These are phyloP conservation scores for Chrysocyon brachyurus DNA, from an alignment of 2,797 vertebrate genomes.

Conservation along the genomic window DNA sequence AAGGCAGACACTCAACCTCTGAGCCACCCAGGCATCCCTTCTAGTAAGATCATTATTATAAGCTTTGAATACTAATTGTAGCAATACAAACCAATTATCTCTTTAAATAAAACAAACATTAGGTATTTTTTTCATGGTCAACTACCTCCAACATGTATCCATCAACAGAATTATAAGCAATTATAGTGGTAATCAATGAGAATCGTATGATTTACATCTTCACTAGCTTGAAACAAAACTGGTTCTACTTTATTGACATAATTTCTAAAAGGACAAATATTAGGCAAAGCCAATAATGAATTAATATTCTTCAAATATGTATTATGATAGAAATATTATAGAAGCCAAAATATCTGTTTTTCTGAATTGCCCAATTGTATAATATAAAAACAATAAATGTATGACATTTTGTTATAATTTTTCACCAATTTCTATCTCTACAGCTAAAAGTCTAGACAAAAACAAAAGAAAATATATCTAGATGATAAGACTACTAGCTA, in stretches of 20 bases:
- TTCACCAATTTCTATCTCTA: slow-evolving; percentile 31
- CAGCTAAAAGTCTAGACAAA: slow-evolving; percentile 34
- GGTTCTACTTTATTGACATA: slow-evolving; percentile 18
- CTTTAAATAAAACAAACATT: slow-evolving; percentile 36
- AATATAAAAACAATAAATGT: slow-evolving; percentile 28
- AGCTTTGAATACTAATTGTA: neutral
- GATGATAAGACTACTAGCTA: neutral
- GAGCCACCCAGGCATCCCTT: neutral
- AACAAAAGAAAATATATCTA: neutral
- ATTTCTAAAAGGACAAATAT: slow-evolving; percentile 37
- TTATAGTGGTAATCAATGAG: slow-evolving; percentile 48
- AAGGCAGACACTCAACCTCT: no score
- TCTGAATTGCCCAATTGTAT: neutral
- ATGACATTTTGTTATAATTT: neutral
- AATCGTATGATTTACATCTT: slow-evolving; percentile 6
- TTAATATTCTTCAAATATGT: slow-evolving; percentile 39
- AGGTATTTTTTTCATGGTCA: neutral
- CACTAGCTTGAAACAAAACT: slow-evolving; percentile 37
- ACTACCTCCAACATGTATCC: slow-evolving; percentile 16
- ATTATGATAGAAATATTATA: neutral
- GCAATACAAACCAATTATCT: neutral
- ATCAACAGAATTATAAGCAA: slow-evolving; percentile 55
- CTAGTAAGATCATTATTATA: neutral
- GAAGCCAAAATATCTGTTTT: slow-evolving; percentile 22
- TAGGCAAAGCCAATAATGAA: slow-evolving; percentile 20